Conservation (phyloP, 2,797 vertebrate genomes). For the Tenualosa ilisha region DNA sequence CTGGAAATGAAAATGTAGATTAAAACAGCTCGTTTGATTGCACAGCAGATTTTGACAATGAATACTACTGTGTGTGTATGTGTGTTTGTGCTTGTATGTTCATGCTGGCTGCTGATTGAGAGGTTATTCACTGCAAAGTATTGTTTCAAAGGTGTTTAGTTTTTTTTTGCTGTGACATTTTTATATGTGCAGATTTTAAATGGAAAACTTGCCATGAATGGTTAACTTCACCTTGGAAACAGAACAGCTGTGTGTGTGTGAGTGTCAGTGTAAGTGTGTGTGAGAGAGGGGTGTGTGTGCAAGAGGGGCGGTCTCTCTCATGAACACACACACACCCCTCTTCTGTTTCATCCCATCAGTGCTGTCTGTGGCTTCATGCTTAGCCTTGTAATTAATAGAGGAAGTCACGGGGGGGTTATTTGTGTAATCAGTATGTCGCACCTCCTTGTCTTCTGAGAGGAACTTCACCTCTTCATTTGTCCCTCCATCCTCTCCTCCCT, state of each 20-base stretch:
- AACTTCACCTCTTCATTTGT: slow-evolving; percentile 31
- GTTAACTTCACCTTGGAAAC: slow-evolving; percentile 22
- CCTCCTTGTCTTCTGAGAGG: slow-evolving; percentile 27
- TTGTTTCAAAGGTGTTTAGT: neutral
- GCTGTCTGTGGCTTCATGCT: slow-evolving; percentile 47
- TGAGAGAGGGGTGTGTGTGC: neutral
- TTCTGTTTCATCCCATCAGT: slow-evolving; percentile 28
- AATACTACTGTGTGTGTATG: slow-evolving; percentile 5
- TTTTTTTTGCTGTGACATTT: neutral
- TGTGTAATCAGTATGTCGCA: slow-evolving; percentile 13
- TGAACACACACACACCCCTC: neutral
- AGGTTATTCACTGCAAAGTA: neutral
- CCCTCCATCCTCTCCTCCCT: slow-evolving; percentile 4
- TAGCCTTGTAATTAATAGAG: slow-evolving; percentile 52
- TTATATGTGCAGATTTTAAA: neutral
- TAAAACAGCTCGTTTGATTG: slow-evolving; percentile 13
- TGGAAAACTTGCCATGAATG: slow-evolving; percentile 11
- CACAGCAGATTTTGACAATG: neutral
- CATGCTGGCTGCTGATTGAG: neutral
- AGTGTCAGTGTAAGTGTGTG: neutral
- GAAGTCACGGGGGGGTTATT: slow-evolving; percentile 6
- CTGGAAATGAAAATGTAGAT: neutral
- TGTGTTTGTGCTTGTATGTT: neutral
- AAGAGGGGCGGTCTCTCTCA: neutral
- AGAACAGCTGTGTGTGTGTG: slow-evolving; percentile 9